phyloP scores from a whole-genome alignment of 2,113 vertebrate species.

The Tinamus guttatus region DNA sequence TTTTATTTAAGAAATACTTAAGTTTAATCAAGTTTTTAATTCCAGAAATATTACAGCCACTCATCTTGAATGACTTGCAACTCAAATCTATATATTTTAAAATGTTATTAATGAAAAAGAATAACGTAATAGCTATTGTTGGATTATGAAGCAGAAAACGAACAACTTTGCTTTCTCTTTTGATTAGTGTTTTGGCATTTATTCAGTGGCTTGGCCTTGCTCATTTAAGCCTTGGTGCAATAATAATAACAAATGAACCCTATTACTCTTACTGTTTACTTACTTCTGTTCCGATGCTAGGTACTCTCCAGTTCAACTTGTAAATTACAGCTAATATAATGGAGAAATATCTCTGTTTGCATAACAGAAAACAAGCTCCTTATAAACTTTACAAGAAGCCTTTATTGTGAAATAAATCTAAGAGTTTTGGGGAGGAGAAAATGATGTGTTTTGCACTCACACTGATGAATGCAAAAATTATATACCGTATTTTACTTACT shows the following conservation, averaged over 20 bases:
- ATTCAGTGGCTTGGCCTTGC: constrained; percentile 52
- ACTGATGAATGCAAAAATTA: constrained; percentile 77
- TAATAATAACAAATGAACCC: constrained; percentile 58
- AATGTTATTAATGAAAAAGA: constrained; percentile 66
- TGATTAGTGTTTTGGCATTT: constrained; percentile 57
- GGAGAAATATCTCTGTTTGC: constrained; percentile 41
- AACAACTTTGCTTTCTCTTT: constrained; percentile 54
- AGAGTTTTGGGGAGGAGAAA: constrained; percentile 62
- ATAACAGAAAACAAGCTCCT: constrained; percentile 71
- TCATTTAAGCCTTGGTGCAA: constrained; percentile 52
- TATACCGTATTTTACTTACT: constrained; percentile 83
- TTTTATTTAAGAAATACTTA: constrained; percentile 79
- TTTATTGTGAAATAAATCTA: constrained; percentile 80
- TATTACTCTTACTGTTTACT: constrained; percentile 63
- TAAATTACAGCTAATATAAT: constrained; percentile 58
- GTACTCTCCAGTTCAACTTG: constrained; percentile 56
- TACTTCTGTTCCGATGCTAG: constrained; percentile 59
- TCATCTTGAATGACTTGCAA: constrained; percentile 69
- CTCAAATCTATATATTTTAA: constrained; percentile 59
- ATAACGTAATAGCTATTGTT: constrained; percentile 61
- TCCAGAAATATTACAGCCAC: constrained; percentile 74
- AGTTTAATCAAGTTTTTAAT: constrained; percentile 80
- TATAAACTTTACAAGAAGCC: constrained; percentile 77
- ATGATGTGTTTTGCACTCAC: constrained; percentile 63
- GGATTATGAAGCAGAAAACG: constrained; percentile 52